These are phyloP conservation scores for Crotophaga sulcirostris DNA, from an alignment of 2,113 vertebrate genomes.

Conservation along the genomic window DNA sequence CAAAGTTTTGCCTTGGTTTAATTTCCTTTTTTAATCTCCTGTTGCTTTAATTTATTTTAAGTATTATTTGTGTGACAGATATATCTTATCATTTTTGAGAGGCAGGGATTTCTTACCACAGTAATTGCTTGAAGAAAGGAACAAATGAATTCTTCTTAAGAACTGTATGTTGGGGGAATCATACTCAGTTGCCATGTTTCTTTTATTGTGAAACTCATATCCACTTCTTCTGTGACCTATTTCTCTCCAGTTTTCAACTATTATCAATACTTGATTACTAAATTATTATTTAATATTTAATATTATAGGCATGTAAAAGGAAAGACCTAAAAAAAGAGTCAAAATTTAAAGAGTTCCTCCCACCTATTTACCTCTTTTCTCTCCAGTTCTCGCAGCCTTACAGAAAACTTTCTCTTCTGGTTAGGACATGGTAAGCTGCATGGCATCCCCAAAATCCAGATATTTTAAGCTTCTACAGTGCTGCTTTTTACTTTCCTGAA, in stretches of 20 bases:
- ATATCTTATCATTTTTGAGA: neutral
- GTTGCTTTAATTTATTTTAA: neutral
- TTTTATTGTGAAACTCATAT: neutral
- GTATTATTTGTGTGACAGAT: neutral
- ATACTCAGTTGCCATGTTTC: neutral
- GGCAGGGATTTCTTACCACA: neutral
- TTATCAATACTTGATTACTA: neutral
- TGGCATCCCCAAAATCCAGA: neutral
- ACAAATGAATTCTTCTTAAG: neutral
- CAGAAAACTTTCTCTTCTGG: neutral
- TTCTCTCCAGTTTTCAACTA: neutral
- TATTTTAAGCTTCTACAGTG: neutral
- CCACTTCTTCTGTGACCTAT: neutral
- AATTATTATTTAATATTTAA: neutral
- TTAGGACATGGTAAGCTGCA: neutral
- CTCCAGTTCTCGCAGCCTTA: neutral
- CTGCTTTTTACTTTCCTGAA: neutral
- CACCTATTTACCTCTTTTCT: neutral
- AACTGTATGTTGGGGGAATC: neutral
- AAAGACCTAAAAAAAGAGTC: neutral
- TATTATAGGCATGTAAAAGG: neutral
- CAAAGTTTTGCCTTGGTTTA: neutral
- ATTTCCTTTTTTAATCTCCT: neutral
- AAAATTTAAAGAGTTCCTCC: neutral
- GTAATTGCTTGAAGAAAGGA: neutral